phyloP scores from a whole-genome alignment of 1,140 invertebrate genomes.

The Drosophila funebris region DNA sequence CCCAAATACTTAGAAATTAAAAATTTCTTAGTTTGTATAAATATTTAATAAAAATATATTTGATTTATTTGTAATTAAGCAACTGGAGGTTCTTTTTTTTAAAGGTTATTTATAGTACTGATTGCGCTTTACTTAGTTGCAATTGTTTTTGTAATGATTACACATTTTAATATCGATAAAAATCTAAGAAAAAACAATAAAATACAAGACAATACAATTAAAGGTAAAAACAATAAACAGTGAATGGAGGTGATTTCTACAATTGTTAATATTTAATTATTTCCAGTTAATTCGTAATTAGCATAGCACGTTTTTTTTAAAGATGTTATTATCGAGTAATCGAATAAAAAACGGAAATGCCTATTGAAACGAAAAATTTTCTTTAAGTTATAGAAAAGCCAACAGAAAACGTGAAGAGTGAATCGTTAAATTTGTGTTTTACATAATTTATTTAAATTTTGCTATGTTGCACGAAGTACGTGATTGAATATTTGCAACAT shows the following conservation, averaged over 20 bases:
- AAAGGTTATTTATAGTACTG: background rate
- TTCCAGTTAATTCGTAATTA: slow-evolving; percentile 32
- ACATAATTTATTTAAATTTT: slow-evolving; percentile 79
- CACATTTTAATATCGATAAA: background rate
- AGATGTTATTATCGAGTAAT: slow-evolving; percentile 22
- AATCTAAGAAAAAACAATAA: slow-evolving; percentile 15
- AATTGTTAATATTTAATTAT: slow-evolving; percentile 44
- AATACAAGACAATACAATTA: background rate
- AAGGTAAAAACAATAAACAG: background rate
- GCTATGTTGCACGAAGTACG: slow-evolving; percentile 75
- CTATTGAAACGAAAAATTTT: slow-evolving; percentile 38
- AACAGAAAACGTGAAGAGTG: slow-evolving; percentile 36
- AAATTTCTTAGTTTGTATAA: background rate
- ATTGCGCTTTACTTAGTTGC: background rate
- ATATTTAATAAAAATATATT: background rate
- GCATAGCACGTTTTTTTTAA: slow-evolving; percentile 44
- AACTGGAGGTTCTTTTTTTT: background rate
- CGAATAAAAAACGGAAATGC: slow-evolving; percentile 65
- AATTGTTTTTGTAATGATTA: slow-evolving; percentile 13
- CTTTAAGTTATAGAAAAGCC: slow-evolving; percentile 25
- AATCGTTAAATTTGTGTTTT: slow-evolving; percentile 49
- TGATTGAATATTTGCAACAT: slow-evolving; percentile 81
- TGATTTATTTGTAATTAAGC: too few species aligned
- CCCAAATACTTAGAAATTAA: too few species aligned
- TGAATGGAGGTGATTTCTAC: slow-evolving; percentile 24